Conservation (phyloP, 53 echinoderm and acorn worm genomes). For the Echinarachnius parma region DNA sequence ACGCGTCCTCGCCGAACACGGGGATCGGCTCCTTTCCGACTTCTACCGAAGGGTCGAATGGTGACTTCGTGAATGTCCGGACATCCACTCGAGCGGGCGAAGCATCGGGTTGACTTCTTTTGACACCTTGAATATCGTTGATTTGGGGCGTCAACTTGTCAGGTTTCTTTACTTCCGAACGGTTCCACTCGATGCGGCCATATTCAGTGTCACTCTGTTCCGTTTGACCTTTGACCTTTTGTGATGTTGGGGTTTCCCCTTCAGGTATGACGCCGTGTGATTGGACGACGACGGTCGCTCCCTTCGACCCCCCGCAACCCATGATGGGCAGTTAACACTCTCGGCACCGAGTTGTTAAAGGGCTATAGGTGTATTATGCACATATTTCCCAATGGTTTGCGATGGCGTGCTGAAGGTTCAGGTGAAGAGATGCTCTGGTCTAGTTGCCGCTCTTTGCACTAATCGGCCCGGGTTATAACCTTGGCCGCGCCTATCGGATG, state of each 20-base stretch:
- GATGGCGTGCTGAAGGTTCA: no score
- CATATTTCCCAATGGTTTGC: no score
- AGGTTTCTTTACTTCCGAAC: no score
- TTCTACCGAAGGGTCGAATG: constrained; percentile 24
- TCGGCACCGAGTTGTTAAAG: no score
- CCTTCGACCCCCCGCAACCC: constrained; percentile 30
- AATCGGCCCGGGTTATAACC: no score
- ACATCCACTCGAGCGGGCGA: no score
- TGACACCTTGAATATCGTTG: background rate
- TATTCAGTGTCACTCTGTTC: background rate
- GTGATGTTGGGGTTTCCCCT: background rate
- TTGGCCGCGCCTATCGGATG: no score
- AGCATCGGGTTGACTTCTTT: background rate
- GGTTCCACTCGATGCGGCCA: no score
- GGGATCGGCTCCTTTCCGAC: constrained; percentile 28
- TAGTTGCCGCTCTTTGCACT: no score
- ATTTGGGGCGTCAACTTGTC: no score
- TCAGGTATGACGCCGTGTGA: background rate
- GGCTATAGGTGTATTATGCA: no score
- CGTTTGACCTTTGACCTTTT: background rate
- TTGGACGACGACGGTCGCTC: background rate
- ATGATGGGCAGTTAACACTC: constrained; percentile 6
- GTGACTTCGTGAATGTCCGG: background rate
- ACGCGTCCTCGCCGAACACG: constrained; percentile 8
- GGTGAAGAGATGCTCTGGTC: no score